Base-by-base conservation (phyloP, 2,113 vertebrate genomes). In the Bettongia penicillata region DNA sequence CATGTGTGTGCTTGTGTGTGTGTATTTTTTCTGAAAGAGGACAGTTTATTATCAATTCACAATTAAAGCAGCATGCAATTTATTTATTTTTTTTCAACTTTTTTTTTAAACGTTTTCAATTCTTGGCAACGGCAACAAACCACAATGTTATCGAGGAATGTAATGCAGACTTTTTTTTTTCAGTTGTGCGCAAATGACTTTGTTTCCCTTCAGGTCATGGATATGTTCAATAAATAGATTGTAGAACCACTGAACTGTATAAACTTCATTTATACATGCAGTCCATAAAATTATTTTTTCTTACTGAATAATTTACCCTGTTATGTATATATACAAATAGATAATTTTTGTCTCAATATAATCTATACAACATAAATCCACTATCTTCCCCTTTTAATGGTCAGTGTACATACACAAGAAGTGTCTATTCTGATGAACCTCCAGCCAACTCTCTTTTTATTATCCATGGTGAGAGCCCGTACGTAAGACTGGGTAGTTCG, bases 311-410 rank as follows among this genome's bases (percentile, higher is more conserved):
- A 99, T 99, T 99, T 99, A 99, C 99, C 99, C 99, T 99, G 99
- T 99, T 99, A 99, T 99, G 99, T 99, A 99, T 99, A 99, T 99
- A 99, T 99, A 99, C 99, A 99, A 99, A 99, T 99, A 99, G 99
- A 99, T 99, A 99, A 99, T 99, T 99, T 99, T 99, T 99, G 99
- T 99, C 99, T 99, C 99, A 99, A 99, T 99, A 99, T 99, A 99
- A 99, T 99, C 99, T 99, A 99, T 99, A 99, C 98, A 98, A 98
- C 99, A 99, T 97, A 96, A 99, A 99, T 98, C 99, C 99, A 99
- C 99, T 99, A 99, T 99, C 99, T 99, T 98, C 99, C 99, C 98
- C 99, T 99, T 98, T 99, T 99, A 99, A 99, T 99, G 99, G 99
- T 99, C 99, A 99, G 98, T 99, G 99, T 99, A 99, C 99, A 99